Conservation (phyloP, 2,797 vertebrate species). For the Bradypodion ventrale region DNA sequence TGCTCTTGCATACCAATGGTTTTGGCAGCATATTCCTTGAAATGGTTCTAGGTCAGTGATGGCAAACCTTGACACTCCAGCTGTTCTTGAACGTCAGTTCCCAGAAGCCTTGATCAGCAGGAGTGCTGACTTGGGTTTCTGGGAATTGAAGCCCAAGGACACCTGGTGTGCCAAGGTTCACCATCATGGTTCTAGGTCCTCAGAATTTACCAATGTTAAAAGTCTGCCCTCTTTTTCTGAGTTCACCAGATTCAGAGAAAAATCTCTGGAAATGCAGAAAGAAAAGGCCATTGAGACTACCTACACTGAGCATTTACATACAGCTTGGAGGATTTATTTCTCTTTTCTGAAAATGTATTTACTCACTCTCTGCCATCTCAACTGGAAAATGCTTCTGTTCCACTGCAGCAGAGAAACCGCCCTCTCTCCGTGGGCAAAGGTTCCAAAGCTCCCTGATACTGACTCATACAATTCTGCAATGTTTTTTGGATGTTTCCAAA, state of each 20-base stretch:
- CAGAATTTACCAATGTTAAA: constrained; percentile 2
- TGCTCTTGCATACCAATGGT: neutral
- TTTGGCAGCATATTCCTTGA: neutral
- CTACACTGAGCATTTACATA: neutral
- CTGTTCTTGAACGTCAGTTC: too few relatives aligned
- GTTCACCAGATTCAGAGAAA: constrained; percentile 13
- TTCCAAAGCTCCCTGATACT: constrained; percentile 32
- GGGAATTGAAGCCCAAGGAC: too few relatives aligned
- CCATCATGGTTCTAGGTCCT: neutral
- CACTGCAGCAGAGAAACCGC: constrained; percentile 9
- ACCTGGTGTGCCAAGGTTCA: too few relatives aligned
- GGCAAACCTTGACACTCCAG: too few relatives aligned
- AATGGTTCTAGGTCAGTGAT: neutral
- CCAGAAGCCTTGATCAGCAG: too few relatives aligned
- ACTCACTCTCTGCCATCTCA: neutral
- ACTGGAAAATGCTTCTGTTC: constrained; percentile 33
- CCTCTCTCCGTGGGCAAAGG: constrained; percentile 1
- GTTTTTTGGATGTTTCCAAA: constrained; percentile 32
- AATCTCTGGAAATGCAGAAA: constrained; percentile 22
- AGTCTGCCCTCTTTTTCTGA: neutral
- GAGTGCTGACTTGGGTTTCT: too few relatives aligned
- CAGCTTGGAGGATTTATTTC: neutral
- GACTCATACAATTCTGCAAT: constrained; percentile 15
- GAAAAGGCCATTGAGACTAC: constrained; percentile 2
- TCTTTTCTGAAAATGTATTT: neutral